Base-by-base conservation (phyloP, 2,797 vertebrate genomes). In the Cossypha niveicapilla region DNA sequence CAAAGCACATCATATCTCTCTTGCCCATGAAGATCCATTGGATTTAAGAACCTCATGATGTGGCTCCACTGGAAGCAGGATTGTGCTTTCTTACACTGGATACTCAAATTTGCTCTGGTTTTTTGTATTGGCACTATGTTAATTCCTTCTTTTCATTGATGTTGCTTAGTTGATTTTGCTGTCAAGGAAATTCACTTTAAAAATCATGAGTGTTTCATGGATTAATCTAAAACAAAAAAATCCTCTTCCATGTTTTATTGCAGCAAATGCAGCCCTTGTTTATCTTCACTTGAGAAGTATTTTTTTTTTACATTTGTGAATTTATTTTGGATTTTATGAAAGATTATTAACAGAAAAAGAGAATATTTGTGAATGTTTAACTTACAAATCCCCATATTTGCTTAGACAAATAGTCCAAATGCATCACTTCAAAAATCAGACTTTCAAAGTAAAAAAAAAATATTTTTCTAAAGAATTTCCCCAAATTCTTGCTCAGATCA, bases 71-170 rank as follows among this genome's bases (percentile, higher is more conserved):
- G 34, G 34, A 45, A 96, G 9, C 1, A 73, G 22, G 35, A 54
- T 18, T 72, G 4, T 84, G 8, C 6, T 70, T 87, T n/a, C 18
- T 51, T 58, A 54, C 3, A 53, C 7, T 73, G 18, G 50, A 57
- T 10, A 57, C 16, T 8, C 39, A 50, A 27, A 89, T 3, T 12
- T 4, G 0, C 5, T 79, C 13, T 18, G 4, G 0, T 34, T 92
- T 92, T 92, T 77, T 71, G 1, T 13, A 47, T 17, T 77, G 35
- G 3, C 11, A 19, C 3, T 47, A 19, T 9, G 3, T 21, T 48
- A 3, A 13, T 67, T 74, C 16, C 3, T 21, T 41, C 34, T 73
- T 67, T 48, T 79, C 18, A 16, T 11, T 58, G n/a, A 35, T 62
- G 13, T 34, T 62, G 0, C 16, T 13, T 54, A 16, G 3, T 9